phyloP scores from a whole-genome alignment of 1,140 invertebrate species.

The Aporrectodea caliginosa region DNA sequence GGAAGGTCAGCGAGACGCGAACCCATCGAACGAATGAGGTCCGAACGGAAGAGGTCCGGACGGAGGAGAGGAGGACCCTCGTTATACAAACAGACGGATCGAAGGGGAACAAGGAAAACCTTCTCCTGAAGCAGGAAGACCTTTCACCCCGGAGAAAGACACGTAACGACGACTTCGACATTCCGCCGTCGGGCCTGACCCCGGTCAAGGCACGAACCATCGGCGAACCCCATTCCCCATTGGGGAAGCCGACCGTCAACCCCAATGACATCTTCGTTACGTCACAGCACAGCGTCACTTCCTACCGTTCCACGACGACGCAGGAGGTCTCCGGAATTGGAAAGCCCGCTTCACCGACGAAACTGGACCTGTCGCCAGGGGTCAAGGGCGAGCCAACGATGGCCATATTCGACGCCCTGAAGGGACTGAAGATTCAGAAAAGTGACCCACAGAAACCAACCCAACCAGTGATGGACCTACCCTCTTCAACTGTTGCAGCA shows the following conservation, averaged over 20 bases:
- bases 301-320: background rate
- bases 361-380: background rate
- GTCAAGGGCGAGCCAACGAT: background rate
- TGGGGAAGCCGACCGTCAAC: no score
- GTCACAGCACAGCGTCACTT: background rate
- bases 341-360: background rate
- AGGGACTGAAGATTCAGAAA: background rate
- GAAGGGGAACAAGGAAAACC: no score
- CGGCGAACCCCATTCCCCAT: no score
- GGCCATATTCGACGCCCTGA: background rate
- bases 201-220: background rate
- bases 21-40: no score
- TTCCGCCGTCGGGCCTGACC: background rate
- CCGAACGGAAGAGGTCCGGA: no score
- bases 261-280: background rate
- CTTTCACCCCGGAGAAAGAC: background rate
- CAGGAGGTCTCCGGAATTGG: background rate
- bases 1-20: no score
- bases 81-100: no score
- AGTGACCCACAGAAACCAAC: no score
- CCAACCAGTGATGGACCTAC: no score
- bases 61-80: no score
- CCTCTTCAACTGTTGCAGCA: no score
- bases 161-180: background rate
- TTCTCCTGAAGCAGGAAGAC: no score